Percentiles rank a stretch among this genome's conserved stretches.
phyloP scores from a whole-genome alignment of 2,797 vertebrate species.

The Manis javanica region DNA sequence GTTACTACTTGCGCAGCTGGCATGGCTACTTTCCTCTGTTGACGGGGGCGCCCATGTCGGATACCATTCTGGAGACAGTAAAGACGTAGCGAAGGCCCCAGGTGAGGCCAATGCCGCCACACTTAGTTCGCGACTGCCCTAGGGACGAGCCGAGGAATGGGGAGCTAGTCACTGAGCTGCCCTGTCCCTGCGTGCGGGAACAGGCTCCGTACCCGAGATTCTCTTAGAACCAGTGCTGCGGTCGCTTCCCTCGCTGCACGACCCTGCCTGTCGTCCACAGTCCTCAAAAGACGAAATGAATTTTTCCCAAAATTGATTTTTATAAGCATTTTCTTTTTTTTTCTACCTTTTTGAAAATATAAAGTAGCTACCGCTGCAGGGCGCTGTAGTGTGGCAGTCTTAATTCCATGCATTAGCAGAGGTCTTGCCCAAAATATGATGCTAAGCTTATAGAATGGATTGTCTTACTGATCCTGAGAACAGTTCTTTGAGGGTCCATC shows the following conservation, averaged over 20 bases:
- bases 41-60: accelerated
- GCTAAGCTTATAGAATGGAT: not conserved
- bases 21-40: accelerated
- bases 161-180: not conserved
- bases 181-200: not conserved
- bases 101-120: not conserved
- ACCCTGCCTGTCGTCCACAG: not conserved
- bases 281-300: not conserved
- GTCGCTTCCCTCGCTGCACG: not conserved
- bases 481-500: constrained; percentile 7
- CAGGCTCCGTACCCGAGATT: not conserved
- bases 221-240: not conserved
- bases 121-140: not conserved
- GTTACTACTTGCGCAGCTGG: accelerated
- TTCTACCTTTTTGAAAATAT: not conserved
- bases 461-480: not conserved
- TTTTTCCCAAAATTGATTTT: not conserved
- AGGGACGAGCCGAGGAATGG: not conserved
- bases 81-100: not conserved
- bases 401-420: not conserved
- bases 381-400: not conserved
- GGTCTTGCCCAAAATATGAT: not conserved
- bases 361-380: not conserved
- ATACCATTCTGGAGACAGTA: not conserved
- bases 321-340: not conserved